These are phyloP conservation scores for Rhinogobio ventralis DNA, from an alignment of 2,797 vertebrate species.

Conservation along the genomic window DNA sequence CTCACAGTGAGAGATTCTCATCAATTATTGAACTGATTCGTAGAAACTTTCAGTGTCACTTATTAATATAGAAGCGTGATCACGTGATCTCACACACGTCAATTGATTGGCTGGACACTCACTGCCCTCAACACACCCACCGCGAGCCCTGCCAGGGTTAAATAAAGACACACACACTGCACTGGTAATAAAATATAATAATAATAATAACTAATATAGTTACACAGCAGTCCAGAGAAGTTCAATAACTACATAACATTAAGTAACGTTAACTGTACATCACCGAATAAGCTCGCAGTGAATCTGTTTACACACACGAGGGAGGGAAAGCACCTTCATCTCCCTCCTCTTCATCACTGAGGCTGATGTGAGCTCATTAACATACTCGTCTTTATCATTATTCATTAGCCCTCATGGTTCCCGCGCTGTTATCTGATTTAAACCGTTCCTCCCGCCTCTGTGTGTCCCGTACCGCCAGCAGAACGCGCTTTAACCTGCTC, in stretches of 20 bases:
- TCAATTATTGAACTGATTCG: not conserved
- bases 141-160: conserved; percentile 48
- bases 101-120: conserved; percentile 70
- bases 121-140: conserved; percentile 69
- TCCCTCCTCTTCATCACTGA: not conserved
- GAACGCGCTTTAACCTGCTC: not conserved
- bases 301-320: too few relatives aligned
- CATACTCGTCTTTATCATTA: not conserved
- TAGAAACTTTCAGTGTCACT: not conserved
- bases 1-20: too few relatives aligned
- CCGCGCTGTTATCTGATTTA: not conserved
- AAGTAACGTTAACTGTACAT: not conserved
- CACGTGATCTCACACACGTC: not conserved
- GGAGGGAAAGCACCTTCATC: not conserved
- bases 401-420: not conserved
- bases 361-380: not conserved
- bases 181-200: not conserved
- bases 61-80: too few relatives aligned
- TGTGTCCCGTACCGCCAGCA: too few relatives aligned
- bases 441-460: not conserved
- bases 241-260: not conserved
- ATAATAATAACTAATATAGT: not conserved
- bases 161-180: conserved; percentile 61
- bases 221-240: not conserved
- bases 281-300: not conserved